phyloP scores from a whole-genome alignment of 2,113 vertebrate genomes.

The Leucosticte australis region DNA sequence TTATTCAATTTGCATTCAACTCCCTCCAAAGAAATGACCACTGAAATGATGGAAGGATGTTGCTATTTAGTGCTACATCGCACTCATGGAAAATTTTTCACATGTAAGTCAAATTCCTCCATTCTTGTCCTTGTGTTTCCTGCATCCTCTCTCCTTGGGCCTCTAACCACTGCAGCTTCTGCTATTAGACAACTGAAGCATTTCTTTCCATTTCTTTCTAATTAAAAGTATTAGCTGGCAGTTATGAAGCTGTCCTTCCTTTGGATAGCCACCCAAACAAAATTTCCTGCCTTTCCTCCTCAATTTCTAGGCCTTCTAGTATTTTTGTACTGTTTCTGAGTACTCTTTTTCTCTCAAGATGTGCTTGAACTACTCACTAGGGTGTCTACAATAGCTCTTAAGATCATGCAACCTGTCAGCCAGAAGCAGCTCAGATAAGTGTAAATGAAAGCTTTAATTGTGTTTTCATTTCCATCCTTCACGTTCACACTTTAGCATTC shows the following conservation, averaged over 20 bases:
- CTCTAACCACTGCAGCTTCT: background rate
- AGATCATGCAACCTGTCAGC: background rate
- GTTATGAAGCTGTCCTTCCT: background rate
- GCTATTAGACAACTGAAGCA: background rate
- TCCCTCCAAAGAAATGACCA: background rate
- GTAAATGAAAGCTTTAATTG: background rate
- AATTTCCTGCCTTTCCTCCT: background rate
- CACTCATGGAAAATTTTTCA: background rate
- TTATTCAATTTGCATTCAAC: background rate
- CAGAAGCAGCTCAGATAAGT: background rate
- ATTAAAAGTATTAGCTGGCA: background rate
- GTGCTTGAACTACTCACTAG: background rate
- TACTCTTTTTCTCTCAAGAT: background rate
- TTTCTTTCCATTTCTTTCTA: background rate
- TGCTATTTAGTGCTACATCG: background rate
- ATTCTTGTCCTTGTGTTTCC: background rate
- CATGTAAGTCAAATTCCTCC: background rate
- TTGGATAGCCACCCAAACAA: background rate
- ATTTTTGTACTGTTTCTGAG: background rate
- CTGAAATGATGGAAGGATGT: background rate
- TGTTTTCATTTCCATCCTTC: constrained; percentile 1
- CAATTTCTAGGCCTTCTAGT: background rate
- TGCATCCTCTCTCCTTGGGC: background rate
- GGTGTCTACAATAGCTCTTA: background rate
- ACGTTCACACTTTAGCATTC: background rate